Conservation (phyloP, 2,888 invertebrate genomes). For the Hirtodrosophila confusa region DNA sequence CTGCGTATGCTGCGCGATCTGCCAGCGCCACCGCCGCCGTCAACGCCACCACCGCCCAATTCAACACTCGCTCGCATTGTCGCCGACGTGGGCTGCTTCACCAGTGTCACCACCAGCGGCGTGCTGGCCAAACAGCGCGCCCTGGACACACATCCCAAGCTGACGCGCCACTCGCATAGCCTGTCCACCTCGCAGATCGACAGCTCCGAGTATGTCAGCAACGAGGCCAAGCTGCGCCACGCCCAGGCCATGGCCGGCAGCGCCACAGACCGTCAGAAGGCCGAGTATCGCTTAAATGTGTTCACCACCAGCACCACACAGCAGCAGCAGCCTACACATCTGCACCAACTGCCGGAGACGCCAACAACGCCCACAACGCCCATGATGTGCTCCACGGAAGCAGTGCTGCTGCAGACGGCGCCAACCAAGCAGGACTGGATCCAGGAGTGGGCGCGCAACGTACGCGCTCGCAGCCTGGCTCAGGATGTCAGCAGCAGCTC, state of each 20-base stretch:
- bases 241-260: conserved; percentile 71
- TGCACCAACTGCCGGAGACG: conserved; percentile 74
- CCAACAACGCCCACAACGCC: conserved; percentile 63
- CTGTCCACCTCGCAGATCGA: conserved; percentile 89
- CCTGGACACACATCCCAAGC: conserved; percentile 82
- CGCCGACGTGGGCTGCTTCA: conserved; percentile 86
- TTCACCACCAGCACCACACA: conserved; percentile 79
- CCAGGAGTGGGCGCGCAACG: conserved; percentile 88
- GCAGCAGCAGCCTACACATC: conserved; percentile 50
- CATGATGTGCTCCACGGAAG: conserved; percentile 62
- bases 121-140: conserved; percentile 87
- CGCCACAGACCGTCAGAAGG: conserved; percentile 83
- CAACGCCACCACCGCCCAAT: conserved; percentile 48
- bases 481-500: conserved; percentile 64
- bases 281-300: conserved; percentile 83
- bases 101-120: conserved; percentile 90
- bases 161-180: conserved; percentile 86
- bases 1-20: conserved; percentile 86
- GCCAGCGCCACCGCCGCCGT: conserved; percentile 66
- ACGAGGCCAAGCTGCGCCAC: conserved; percentile 80
- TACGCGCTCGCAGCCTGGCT: conserved; percentile 83
- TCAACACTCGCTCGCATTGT: conserved; percentile 59
- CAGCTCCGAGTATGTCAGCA: conserved; percentile 86
- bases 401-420: conserved; percentile 81
- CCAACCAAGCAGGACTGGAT: conserved; percentile 86